These are phyloP conservation scores for Andrena trimmerana DNA, from an alignment of 2,888 invertebrate species.

Conservation along the genomic window DNA sequence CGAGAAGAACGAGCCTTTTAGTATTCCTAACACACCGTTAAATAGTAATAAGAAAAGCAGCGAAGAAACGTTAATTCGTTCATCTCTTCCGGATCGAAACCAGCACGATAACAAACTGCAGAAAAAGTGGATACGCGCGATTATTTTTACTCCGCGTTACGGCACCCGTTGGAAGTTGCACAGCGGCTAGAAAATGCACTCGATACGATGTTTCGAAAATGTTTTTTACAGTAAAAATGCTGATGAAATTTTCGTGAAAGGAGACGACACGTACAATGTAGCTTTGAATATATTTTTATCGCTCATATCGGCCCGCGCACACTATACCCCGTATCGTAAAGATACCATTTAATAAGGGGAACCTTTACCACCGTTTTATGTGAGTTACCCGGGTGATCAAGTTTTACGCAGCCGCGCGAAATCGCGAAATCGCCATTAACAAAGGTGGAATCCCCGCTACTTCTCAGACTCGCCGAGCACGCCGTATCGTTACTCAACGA, in stretches of 20 bases:
- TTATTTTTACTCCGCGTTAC: background rate
- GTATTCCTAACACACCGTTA: background rate
- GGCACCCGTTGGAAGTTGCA: background rate
- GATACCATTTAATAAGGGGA: background rate
- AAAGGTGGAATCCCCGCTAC: background rate
- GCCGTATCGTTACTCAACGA: constrained; percentile 1
- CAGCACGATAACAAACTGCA: background rate
- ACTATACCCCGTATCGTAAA: background rate
- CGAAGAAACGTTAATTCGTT: background rate
- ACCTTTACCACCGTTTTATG: constrained; percentile 12
- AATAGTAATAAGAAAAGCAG: constrained; percentile 4
- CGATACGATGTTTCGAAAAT: background rate
- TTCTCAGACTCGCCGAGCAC: background rate
- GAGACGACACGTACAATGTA: no score
- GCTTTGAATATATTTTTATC: background rate
- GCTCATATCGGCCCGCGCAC: background rate
- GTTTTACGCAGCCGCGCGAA: background rate
- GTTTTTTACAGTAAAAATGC: background rate
- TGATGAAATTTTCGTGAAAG: constrained; percentile 5
- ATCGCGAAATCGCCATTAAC: constrained; percentile 1
- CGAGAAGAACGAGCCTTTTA: constrained; percentile 37
- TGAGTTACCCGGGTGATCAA: background rate
- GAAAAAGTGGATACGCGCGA: no score
- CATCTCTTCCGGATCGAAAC: background rate
- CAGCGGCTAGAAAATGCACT: no score